A percentile compares a stretch with the other conserved stretches of the same genome.
These are phyloP conservation scores for Apis cerana DNA, from an alignment of 1,140 invertebrate genomes.

Conservation along the genomic window DNA sequence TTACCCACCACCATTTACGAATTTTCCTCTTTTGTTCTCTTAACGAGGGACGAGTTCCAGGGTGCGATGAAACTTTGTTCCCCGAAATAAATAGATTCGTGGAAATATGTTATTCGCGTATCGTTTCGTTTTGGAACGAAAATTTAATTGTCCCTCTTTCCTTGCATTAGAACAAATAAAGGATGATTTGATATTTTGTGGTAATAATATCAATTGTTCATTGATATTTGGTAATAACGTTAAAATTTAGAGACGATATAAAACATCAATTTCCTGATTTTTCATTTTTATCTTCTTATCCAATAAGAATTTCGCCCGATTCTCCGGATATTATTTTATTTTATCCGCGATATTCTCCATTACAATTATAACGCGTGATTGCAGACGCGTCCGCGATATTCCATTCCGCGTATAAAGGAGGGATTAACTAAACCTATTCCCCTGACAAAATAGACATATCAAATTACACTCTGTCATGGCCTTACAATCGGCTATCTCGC, in stretches of 20 bases:
- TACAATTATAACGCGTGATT: background rate
- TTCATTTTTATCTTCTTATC: background rate
- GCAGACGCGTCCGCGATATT: background rate
- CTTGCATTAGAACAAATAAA: too few relatives aligned
- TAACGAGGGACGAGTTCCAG: background rate
- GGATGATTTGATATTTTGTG: too few relatives aligned
- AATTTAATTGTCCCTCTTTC: too few relatives aligned
- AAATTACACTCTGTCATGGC: background rate
- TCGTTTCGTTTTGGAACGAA: too few relatives aligned
- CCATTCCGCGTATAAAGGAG: background rate
- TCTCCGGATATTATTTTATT: background rate
- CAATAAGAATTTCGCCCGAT: background rate
- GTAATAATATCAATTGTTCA: too few relatives aligned
- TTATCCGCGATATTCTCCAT: background rate
- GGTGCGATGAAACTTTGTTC: too few relatives aligned
- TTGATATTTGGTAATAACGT: too few relatives aligned
- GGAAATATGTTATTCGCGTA: background rate
- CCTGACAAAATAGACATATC: background rate
- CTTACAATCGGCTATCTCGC: background rate
- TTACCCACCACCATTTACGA: conserved; percentile 1
- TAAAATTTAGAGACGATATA: too few relatives aligned
- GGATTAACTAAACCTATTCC: background rate
- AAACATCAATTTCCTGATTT: background rate
- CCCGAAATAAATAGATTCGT: background rate
- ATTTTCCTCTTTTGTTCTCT: background rate